Percentiles rank a stretch among this genome's conserved stretches.
These are phyloP conservation scores for Acanthopleura granulata DNA, from an alignment of 2,888 invertebrate genomes.

Conservation along the genomic window DNA sequence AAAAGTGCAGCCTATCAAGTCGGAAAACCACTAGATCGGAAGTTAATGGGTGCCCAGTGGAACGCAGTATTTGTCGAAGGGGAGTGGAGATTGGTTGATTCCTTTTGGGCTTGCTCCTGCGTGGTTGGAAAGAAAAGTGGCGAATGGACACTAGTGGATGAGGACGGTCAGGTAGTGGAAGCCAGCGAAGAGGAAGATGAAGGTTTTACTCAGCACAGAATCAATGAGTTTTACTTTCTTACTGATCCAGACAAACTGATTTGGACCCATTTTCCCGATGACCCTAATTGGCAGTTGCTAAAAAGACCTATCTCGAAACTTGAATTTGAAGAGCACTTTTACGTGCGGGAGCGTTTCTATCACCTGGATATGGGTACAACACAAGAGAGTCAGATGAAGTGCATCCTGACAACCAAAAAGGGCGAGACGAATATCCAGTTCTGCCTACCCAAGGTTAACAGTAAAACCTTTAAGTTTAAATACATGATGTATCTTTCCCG, in stretches of 20 bases:
- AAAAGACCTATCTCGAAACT: conserved; percentile 45
- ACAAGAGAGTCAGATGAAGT: conserved; percentile 44
- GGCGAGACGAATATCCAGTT: conserved; percentile 59
- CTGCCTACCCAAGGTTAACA: conserved; percentile 44
- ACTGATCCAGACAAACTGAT: conserved; percentile 63
- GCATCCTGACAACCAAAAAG: conserved; percentile 48
- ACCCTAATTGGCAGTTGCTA: conserved; percentile 62
- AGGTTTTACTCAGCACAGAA: conserved; percentile 59
- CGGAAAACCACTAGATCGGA: conserved; percentile 54
- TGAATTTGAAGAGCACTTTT: conserved; percentile 58
- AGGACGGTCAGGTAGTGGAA: conserved; percentile 50
- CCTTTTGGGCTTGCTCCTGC: conserved; percentile 66
- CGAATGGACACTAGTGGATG: conserved; percentile 62
- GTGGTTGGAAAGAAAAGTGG: conserved; percentile 57
- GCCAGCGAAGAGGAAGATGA: conserved; percentile 33
- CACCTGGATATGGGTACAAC: conserved; percentile 51
- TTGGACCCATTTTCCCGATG: conserved; percentile 64
- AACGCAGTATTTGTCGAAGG: conserved; percentile 62
- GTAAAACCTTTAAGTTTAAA: conserved; percentile 54
- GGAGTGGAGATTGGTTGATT: conserved; percentile 64
- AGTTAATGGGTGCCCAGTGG: conserved; percentile 66
- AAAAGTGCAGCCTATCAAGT: conserved; percentile 67
- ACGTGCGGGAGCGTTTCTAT: conserved; percentile 63
- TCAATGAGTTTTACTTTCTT: conserved; percentile 67
- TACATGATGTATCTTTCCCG: conserved; percentile 59